phyloP scores from a whole-genome alignment of 2,888 invertebrate species.

The Neoaliturus tenellus region DNA sequence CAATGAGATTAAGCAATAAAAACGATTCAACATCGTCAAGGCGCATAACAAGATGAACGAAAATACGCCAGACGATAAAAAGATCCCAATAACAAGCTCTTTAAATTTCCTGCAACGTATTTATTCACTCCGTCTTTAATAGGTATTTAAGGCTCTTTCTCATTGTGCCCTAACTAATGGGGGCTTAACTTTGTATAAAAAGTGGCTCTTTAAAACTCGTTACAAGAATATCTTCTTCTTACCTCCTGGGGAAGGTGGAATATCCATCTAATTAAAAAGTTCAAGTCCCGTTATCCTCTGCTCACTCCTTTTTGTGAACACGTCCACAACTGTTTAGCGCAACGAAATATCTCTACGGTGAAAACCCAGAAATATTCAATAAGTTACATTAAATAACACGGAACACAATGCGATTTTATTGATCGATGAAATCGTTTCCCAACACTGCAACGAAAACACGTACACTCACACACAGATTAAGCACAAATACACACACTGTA shows the following conservation, averaged over 20 bases:
- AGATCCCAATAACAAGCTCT: conserved; percentile 44
- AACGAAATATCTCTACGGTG: neutral
- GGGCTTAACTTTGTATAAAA: conserved; percentile 40
- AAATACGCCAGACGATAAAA: conserved; percentile 26
- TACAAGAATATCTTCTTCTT: conserved; percentile 7
- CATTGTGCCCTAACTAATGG: conserved; percentile 16
- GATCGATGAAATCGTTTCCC: no score
- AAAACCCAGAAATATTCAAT: neutral
- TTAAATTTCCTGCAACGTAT: conserved; percentile 33
- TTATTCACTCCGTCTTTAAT: conserved; percentile 42
- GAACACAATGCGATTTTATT: neutral
- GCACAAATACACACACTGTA: neutral
- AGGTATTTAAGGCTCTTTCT: conserved; percentile 6
- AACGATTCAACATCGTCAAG: neutral
- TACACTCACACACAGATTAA: neutral
- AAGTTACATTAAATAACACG: neutral
- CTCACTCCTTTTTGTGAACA: neutral
- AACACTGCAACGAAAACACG: neutral
- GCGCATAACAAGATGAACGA: conserved; percentile 31
- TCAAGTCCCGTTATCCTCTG: neutral
- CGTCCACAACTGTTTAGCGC: neutral
- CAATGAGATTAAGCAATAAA: no score
- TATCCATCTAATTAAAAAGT: conserved; percentile 52
- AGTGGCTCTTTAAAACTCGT: conserved; percentile 35
- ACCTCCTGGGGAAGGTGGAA: conserved; percentile 40